phyloP scores from a whole-genome alignment of 2,797 vertebrate species.

The Mustela erminea region DNA sequence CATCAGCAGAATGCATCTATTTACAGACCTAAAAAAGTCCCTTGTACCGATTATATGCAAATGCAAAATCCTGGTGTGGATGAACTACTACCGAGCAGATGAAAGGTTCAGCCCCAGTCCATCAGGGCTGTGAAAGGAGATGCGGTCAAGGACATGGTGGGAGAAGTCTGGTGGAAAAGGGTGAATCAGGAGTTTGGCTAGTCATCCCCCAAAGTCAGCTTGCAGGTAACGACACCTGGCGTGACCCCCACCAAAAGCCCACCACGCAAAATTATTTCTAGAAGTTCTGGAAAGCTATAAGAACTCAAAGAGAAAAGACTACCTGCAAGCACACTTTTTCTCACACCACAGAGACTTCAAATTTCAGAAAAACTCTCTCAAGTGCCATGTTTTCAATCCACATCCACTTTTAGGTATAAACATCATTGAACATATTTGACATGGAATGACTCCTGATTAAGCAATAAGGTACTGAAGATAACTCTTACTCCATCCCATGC shows the following conservation, averaged over 20 bases:
- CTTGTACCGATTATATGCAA: background rate
- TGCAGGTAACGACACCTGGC: background rate
- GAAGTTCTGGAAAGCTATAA: constrained; percentile 24
- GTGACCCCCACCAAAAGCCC: background rate
- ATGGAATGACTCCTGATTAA: background rate
- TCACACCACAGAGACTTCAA: background rate
- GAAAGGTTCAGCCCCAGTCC: background rate
- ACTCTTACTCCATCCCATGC: background rate
- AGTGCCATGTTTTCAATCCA: constrained; percentile 1
- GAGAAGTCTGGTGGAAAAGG: background rate
- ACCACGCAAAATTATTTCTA: background rate
- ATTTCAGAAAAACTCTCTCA: constrained; percentile 25
- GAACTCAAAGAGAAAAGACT: background rate
- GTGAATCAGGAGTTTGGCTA: background rate
- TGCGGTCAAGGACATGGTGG: background rate
- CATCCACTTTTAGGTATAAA: constrained; percentile 25
- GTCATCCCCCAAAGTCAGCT: background rate
- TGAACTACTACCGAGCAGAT: background rate
- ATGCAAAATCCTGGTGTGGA: background rate
- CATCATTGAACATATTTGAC: background rate
- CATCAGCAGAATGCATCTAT: constrained; percentile 17
- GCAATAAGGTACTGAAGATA: background rate
- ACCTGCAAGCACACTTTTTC: background rate
- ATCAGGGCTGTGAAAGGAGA: background rate
- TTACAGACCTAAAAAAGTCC: background rate